A percentile compares a stretch with the other conserved stretches of the same genome.
These are phyloP conservation scores for Rhynchomys soricoides DNA, from an alignment of 2,113 vertebrate genomes.

Conservation along the genomic window DNA sequence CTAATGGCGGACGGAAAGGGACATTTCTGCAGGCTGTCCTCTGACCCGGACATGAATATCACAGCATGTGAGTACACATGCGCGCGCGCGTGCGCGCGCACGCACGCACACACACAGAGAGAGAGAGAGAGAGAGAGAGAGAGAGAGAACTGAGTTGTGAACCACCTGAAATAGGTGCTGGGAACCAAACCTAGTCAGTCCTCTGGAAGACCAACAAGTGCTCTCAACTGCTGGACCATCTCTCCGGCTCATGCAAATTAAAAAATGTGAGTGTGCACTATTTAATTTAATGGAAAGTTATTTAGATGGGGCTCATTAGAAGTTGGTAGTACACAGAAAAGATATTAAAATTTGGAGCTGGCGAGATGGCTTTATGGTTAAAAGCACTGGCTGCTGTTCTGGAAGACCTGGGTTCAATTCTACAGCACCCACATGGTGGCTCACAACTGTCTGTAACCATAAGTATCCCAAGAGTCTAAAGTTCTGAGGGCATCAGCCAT, in stretches of 20 bases:
- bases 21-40: not conserved
- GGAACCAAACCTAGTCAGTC: no score
- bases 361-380: not conserved
- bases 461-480: not conserved
- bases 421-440: not conserved
- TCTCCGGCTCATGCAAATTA: no score
- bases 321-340: not conserved
- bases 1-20: not conserved
- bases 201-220: no score
- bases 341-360: not conserved
- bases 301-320: not conserved
- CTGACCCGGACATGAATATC: not conserved
- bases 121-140: no score
- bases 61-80: not conserved
- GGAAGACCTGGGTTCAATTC: not conserved
- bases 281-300: not conserved
- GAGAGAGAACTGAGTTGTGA: no score
- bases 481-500: not conserved
- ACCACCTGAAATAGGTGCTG: no score
- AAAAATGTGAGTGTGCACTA: no score
- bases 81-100: fast-evolving
- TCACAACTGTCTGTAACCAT: not conserved
- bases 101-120: not conserved
- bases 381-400: not conserved
- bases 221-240: no score